phyloP scores from a whole-genome alignment of 2,113 vertebrate genomes.

The Lophochroa leadbeateri region DNA sequence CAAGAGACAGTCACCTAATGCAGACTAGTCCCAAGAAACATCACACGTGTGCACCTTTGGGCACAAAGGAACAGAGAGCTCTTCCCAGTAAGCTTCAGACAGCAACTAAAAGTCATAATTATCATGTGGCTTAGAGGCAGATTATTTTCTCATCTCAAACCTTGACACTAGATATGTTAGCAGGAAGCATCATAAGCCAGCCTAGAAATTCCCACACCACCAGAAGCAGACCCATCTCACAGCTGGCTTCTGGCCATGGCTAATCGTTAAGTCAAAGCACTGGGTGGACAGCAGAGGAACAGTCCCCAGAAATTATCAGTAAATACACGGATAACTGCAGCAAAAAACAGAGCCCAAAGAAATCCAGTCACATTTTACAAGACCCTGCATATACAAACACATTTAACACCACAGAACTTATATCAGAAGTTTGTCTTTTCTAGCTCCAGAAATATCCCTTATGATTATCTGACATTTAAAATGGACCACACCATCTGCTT shows the following conservation, averaged over 20 bases:
- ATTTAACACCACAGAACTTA: background rate
- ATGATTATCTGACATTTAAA: background rate
- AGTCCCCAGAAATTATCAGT: background rate
- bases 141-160: background rate
- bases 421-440: background rate
- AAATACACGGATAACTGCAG: background rate
- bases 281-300: background rate
- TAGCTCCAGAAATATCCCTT: background rate
- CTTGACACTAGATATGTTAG: background rate
- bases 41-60: accelerated
- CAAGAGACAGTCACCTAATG: background rate
- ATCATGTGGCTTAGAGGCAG: background rate
- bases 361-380: background rate
- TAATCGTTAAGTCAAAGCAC: background rate
- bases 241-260: background rate
- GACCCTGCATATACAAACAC: background rate
- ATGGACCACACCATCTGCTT: background rate
- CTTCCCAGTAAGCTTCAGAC: background rate
- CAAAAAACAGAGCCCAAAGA: background rate
- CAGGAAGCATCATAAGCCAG: background rate
- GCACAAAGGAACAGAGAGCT: background rate
- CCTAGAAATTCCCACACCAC: background rate
- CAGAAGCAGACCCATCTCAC: background rate
- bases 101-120: background rate
- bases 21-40: background rate